Base-by-base conservation (phyloP, 2,113 vertebrate genomes). In the Odocoileus hemionus region DNA sequence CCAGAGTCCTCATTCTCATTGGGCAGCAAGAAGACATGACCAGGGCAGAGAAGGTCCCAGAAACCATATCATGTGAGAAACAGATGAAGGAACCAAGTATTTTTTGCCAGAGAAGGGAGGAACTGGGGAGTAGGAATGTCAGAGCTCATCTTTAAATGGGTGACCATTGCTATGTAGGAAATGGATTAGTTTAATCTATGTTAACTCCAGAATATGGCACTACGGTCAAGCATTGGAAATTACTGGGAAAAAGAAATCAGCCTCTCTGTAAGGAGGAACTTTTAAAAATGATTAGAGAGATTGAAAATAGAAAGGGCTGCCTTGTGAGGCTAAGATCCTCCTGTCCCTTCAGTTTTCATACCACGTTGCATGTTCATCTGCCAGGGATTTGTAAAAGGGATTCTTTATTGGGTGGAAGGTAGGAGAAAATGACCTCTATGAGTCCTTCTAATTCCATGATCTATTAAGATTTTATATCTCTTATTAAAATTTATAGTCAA, bases 401-500 rank as follows among this genome's bases (percentile, higher is more conserved):
- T 54, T 97, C 91, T 94, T 67, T 47, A 82, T 9, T 58, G 82
- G 52, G 89, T 54, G 33, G 79, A 43, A 91, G 57, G 78, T 14
- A 67, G 79, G 61, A 76, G 79, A 93, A 95, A 86, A 85, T 80
- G 96, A 97, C 88, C 70, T 96, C 91, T 50, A 52, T 0, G 2
- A 36, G 82, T 94, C 43, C 60, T 95, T 93, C 94, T 58, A 74
- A 97, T 95, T 85, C 97, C 64, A 74, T 43, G n/a, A 93, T 87
- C 83, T 89, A 94, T 95, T 95, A 86, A 96, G 94, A 78, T 91
- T 91, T 97, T 95, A 76, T 84, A 36, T 57, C 83, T 94, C 91
- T 90, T 94, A 95, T 89, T 91, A 96, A 97, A 78, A 96, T 93
- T 91, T 96, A 93, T 17, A 93, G 93, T 36, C 39, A 82, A 95